Conservation (phyloP, 1,140 invertebrate species). For the Drosophila pseudoobscura region DNA sequence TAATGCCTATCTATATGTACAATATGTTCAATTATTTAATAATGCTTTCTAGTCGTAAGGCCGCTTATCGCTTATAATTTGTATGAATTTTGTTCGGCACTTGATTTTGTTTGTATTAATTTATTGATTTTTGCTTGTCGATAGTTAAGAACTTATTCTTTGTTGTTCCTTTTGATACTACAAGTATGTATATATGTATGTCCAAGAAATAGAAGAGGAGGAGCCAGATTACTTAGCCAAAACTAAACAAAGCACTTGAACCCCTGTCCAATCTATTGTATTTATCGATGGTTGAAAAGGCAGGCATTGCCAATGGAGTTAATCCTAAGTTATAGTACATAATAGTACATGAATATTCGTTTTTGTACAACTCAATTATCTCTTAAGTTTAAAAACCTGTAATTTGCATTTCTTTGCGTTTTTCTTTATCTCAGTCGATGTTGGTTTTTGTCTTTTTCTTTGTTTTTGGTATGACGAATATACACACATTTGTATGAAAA, state of each 20-base stretch:
- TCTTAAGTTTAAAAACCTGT: constrained; percentile 21
- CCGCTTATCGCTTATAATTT: constrained; percentile 30
- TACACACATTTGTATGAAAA: constrained; percentile 9
- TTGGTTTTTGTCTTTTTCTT: not conserved
- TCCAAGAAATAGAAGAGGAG: constrained; percentile 2
- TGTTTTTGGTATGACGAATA: constrained; percentile 31
- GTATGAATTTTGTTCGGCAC: constrained; percentile 15
- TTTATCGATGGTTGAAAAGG: constrained; percentile 23
- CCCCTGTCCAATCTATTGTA: not conserved
- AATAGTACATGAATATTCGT: constrained; percentile 14
- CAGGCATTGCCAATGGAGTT: constrained; percentile 41
- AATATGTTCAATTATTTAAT: constrained; percentile 24
- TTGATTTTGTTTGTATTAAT: constrained; percentile 24
- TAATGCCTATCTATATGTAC: constrained; percentile 10
- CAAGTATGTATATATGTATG: not conserved
- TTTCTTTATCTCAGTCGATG: constrained; percentile 21
- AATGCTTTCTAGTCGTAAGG: constrained; percentile 40
- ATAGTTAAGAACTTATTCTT: constrained; percentile 14
- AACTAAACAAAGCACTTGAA: constrained; percentile 11
- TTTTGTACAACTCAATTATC: constrained; percentile 29
- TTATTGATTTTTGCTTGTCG: constrained; percentile 29
- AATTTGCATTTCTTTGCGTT: constrained; percentile 27
- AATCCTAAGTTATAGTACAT: constrained; percentile 12
- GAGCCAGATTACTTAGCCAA: constrained; percentile 30
- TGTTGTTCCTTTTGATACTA: not conserved